Evolutionary conservation across 37 sponge, comb jelly and placozoan genomes (phyloP).

Genomic region (Cliona cf. orientalis): DNA sequence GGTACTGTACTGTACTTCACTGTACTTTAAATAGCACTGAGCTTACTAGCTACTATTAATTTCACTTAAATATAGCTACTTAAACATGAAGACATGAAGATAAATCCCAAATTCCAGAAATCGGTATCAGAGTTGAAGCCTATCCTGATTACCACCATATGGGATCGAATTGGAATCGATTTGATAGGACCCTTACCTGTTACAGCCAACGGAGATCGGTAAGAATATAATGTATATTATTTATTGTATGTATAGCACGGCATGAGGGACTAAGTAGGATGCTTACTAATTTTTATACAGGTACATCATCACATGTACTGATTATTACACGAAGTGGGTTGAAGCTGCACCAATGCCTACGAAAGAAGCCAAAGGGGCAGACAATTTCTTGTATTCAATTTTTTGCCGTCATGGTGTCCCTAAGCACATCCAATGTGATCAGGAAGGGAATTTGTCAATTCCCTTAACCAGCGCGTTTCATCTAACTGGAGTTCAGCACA

Average conservation of each 20-base stretch:
- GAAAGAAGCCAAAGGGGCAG: constrained; percentile 23
- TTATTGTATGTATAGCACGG: background rate
- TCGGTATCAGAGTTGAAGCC: constrained; percentile 23
- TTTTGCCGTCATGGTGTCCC: constrained; percentile 33
- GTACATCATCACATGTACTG: constrained; percentile 47
- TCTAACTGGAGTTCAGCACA: constrained; percentile 25
- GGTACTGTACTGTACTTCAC: too few relatives aligned
- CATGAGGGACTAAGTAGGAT: background rate
- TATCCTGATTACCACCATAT: constrained; percentile 16
- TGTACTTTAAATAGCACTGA: too few relatives aligned
- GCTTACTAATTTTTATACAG: background rate
- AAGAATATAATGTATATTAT: background rate
- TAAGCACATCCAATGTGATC: constrained; percentile 30
- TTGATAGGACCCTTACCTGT: constrained; percentile 26
- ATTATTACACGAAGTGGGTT: constrained; percentile 58
- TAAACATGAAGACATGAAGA: background rate
- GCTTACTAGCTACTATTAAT: too few relatives aligned
- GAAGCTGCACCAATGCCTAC: constrained; percentile 37
- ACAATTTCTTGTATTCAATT: constrained; percentile 18
- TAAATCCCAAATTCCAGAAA: constrained; percentile 28
- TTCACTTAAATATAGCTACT: background rate
- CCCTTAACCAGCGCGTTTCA: constrained; percentile 26
- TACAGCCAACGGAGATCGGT: constrained; percentile 14
- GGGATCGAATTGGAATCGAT: constrained; percentile 46
- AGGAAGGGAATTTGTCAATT: constrained; percentile 58